phyloP scores from a whole-genome alignment of 2,113 vertebrate species.

The Otolemur garnettii region DNA sequence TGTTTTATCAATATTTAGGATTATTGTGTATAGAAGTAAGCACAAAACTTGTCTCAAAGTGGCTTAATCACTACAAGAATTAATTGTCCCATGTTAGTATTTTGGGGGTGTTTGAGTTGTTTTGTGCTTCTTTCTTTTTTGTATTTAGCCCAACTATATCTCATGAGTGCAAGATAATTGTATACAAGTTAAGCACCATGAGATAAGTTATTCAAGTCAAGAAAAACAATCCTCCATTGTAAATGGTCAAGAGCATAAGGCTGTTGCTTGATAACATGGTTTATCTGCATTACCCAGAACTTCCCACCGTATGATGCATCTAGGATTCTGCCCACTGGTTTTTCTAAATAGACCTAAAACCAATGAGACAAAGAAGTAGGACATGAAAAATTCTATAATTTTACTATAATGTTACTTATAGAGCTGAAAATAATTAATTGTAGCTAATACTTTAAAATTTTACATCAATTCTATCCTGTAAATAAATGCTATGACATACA shows the following conservation, averaged over 20 bases:
- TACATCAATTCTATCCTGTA: background rate
- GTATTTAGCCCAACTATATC: background rate
- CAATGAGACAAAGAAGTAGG: fast-evolving
- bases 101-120: background rate
- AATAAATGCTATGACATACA: background rate
- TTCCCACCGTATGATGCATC: background rate
- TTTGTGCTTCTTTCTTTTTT: background rate
- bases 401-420: background rate
- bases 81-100: background rate
- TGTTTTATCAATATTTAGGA: background rate
- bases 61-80: background rate
- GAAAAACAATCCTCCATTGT: background rate
- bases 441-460: background rate
- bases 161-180: background rate
- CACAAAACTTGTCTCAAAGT: background rate
- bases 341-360: background rate
- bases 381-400: background rate
- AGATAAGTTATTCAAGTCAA: background rate
- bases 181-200: no score
- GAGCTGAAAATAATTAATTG: background rate
- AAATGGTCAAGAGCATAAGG: background rate
- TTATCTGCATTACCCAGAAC: background rate
- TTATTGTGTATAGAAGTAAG: background rate
- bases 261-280: background rate
- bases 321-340: background rate